Evolutionary conservation across 2,113 vertebrate genomes (phyloP), one percentile per base, ranked within the genome.

Genomic region (Etheostoma cragini): DNA sequence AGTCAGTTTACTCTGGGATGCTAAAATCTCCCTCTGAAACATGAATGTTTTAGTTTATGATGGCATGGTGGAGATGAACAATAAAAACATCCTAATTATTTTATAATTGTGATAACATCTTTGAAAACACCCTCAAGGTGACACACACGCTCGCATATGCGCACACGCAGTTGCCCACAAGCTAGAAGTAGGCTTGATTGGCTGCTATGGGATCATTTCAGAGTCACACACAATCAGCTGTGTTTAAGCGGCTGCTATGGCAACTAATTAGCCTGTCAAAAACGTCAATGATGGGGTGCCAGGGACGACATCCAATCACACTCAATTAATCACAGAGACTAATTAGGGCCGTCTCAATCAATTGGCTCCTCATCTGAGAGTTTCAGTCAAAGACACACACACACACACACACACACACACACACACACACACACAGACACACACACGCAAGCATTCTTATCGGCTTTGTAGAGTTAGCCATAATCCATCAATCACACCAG

Each of bases 321-420:
- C 67, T 81, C 77, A 91, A 89, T 92, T 88, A 92, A 92, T 91
- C 82, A 70, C 75, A 35, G 45, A 65, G 87, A 87, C 87, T 92
- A 93, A 93, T 89, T 91, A 88, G 78, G 91, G 90, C 89, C 92
- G 88, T 92, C 82, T 90, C 86, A 87, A 92, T 93, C 91, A 89
- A 87, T 90, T 80, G 83, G 79, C 84, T 82, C 45, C 61, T 91
- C 89, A 85, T 92, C 77, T 78, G 82, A 82, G 80, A 72, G 62
- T 78, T 83, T 89, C 87, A 84, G 76, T 89, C 87, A 90, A 90
- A 89, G 84, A 67, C 17, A 38, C 42, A 2, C 19, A 47, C 22
- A 46, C 73, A 62, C 54, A 53, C 35, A 71, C 49, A n/a, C 45
- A 72, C 66, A 35, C 47, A n/a, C 24, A 16, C 53, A 46, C 35